Evolutionary conservation across 2,888 invertebrate species (phyloP).

Genomic region (Eugnorisma glareosa): DNA sequence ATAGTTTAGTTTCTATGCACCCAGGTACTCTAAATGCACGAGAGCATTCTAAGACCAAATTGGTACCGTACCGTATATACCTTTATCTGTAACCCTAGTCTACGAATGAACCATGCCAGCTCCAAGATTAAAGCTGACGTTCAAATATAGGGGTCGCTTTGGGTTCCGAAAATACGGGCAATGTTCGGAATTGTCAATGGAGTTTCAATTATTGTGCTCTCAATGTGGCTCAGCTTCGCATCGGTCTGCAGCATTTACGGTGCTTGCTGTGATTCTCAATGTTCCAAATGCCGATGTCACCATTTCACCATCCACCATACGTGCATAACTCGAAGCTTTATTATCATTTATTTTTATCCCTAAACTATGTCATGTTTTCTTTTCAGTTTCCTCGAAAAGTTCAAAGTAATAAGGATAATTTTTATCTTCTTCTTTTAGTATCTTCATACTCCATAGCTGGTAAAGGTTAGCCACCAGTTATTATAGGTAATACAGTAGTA

Average conservation of each 20-base stretch:
- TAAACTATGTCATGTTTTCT: not conserved
- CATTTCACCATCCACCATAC: too few species aligned
- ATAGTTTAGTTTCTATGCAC: too few species aligned
- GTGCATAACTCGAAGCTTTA: not conserved
- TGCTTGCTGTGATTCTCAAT: slow-evolving; percentile 11
- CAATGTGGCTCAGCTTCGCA: slow-evolving; percentile 5
- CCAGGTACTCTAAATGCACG: not conserved
- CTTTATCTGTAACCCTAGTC: too few species aligned
- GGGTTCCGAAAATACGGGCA: slow-evolving; percentile 19
- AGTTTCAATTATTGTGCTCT: slow-evolving; percentile 22
- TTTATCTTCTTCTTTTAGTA: too few species aligned
- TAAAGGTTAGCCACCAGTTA: not conserved
- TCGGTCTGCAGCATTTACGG: not conserved
- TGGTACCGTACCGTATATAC: not conserved
- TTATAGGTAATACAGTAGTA: not conserved
- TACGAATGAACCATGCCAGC: not conserved
- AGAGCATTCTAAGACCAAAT: not conserved
- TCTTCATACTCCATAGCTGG: too few species aligned
- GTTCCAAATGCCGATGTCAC: not conserved
- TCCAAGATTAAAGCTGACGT: slow-evolving; percentile 11
- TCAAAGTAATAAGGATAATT: too few species aligned
- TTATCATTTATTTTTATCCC: not conserved
- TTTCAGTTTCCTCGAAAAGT: not conserved
- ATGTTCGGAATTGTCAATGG: slow-evolving; percentile 7
- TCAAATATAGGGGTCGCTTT: slow-evolving; percentile 1